These are phyloP conservation scores for Sigmodon hispidus DNA, from an alignment of 2,113 vertebrate species.

Conservation along the genomic window DNA sequence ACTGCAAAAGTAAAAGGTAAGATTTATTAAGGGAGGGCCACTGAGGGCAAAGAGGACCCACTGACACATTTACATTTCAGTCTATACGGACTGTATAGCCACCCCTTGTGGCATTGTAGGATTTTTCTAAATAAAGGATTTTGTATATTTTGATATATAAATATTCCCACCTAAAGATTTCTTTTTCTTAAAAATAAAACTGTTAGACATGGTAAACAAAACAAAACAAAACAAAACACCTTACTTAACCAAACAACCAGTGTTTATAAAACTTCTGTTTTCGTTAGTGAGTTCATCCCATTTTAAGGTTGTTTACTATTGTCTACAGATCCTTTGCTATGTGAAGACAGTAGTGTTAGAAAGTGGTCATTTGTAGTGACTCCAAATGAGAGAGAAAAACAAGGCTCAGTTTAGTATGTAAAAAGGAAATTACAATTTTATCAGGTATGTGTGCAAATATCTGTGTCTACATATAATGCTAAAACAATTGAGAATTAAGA, in stretches of 20 bases:
- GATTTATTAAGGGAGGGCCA: neutral
- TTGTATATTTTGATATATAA: constrained; percentile 28
- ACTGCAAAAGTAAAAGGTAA: constrained; percentile 98
- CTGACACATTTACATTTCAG: neutral
- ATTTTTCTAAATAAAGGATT: neutral
- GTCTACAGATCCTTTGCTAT: neutral
- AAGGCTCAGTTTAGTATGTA: constrained; percentile 29
- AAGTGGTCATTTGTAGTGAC: constrained; percentile 13
- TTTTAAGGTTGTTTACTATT: constrained; percentile 15
- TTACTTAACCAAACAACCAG: neutral
- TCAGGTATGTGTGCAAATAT: neutral
- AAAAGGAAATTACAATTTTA: constrained; percentile 52
- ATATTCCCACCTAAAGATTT: constrained; percentile 5
- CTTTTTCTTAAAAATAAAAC: constrained; percentile 47
- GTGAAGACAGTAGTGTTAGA: neutral
- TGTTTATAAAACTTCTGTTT: constrained; percentile 18
- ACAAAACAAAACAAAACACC: no score
- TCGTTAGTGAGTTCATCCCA: neutral
- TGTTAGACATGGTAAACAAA: neutral
- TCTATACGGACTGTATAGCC: neutral
- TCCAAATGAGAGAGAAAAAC: constrained; percentile 34
- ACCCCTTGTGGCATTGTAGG: neutral
- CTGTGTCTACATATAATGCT: neutral
- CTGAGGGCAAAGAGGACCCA: neutral
- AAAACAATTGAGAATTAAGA: constrained; percentile 31